Evolutionary conservation across 64 coral and sea anemone genomes (phyloP).

Genomic region (Actinia tenebrosa): DNA sequence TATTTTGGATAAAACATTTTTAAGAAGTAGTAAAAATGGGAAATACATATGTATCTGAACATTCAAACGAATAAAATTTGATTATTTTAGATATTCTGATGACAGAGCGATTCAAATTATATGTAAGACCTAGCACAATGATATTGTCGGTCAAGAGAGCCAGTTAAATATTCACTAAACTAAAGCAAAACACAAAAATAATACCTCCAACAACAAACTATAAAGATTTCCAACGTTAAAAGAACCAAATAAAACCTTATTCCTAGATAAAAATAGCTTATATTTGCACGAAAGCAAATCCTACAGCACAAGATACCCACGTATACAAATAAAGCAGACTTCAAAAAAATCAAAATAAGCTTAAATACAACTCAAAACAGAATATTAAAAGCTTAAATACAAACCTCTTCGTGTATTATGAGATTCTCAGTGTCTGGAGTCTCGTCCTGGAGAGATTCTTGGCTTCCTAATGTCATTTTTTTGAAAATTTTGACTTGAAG

Average conservation of each 20-base stretch:
- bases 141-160: too few relatives aligned
- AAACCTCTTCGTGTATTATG: not conserved
- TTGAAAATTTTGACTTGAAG: not conserved
- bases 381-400: not conserved
- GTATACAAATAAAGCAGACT: not conserved
- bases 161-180: too few relatives aligned
- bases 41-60: not conserved
- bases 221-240: not conserved
- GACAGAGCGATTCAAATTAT: too few relatives aligned
- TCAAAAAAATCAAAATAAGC: not conserved
- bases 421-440: not conserved
- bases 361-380: not conserved
- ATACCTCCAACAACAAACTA: not conserved
- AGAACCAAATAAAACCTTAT: not conserved
- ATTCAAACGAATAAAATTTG: too few relatives aligned
- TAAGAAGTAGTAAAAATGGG: not conserved
- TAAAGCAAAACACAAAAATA: not conserved
- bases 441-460: not conserved
- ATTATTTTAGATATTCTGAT: too few relatives aligned
- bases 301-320: not conserved
- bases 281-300: not conserved
- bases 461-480: constrained; percentile 4
- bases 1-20: too few relatives aligned
- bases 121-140: too few relatives aligned
- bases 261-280: not conserved